A percentile compares a stretch with the other conserved stretches of the same genome.
phyloP scores from a whole-genome alignment of 2,113 vertebrate species.

The Apistogramma diplotaenia region DNA sequence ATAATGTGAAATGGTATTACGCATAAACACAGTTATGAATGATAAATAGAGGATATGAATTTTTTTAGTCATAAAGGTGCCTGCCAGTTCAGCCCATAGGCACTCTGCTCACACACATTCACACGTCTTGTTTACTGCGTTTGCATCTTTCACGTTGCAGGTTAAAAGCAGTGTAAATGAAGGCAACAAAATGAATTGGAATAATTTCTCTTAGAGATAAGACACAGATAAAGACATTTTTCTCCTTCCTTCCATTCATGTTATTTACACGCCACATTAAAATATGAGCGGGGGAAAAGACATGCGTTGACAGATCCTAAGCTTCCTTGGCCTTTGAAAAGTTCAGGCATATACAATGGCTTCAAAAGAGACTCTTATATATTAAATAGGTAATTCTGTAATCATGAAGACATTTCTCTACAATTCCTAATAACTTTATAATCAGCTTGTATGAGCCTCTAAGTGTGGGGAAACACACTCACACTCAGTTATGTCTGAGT shows the following conservation, averaged over 20 bases:
- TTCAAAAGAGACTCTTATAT: slow-evolving; percentile 56
- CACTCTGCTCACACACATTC: slow-evolving; percentile 1
- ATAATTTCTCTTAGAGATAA: not conserved
- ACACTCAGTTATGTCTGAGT: slow-evolving; percentile 79
- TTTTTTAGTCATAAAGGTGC: slow-evolving; percentile 16
- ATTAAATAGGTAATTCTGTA: slow-evolving; percentile 66
- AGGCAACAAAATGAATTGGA: not conserved
- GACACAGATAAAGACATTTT: not conserved
- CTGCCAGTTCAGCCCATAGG: slow-evolving; percentile 9
- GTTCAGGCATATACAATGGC: slow-evolving; percentile 39
- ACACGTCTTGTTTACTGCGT: slow-evolving; percentile 1
- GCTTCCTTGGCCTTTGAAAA: not conserved
- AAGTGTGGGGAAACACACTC: slow-evolving; percentile 53
- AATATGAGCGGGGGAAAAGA: not conserved
- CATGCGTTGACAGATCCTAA: not conserved
- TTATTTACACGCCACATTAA: not conserved
- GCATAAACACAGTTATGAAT: slow-evolving; percentile 69
- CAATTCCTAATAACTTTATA: slow-evolving; percentile 26
- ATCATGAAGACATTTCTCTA: slow-evolving; percentile 71
- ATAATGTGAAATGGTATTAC: slow-evolving; percentile 60
- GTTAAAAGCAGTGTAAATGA: slow-evolving; percentile 4
- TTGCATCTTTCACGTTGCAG: not conserved
- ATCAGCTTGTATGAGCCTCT: slow-evolving; percentile 76
- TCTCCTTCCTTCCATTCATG: not conserved
- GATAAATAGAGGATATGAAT: slow-evolving; percentile 66